Evolutionary conservation across 2,113 vertebrate species (phyloP), one percentile per base, ranked within the genome.

Genomic region (Crotalus horridus): DNA sequence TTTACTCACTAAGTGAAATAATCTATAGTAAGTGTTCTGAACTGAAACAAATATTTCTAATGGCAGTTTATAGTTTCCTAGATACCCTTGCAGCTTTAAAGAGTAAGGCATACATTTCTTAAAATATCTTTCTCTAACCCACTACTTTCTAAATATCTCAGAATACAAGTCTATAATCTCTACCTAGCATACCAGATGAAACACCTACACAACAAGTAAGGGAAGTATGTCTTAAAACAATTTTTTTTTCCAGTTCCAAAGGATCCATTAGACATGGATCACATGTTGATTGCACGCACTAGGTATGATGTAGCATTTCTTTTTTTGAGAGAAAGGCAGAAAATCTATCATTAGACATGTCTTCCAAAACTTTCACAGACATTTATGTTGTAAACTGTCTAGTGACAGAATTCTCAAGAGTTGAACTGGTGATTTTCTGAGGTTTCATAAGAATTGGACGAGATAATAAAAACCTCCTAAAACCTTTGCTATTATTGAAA

Each of bases 1-100:
- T 29, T 81, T 92, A 43, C 93, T 48, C 43, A 93, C 6, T 20
- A 8, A 95, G 93, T 29, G 23, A 55, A 81, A 69, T n/a, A n/a
- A 26, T 51, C 20, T 33, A 48, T 20, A 10, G 6, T 51, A 92
- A 92, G 43, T 33, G 54, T 23, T 33, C 11, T 59, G 21, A 51
- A 53, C 26, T 39, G 48, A 85, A 89, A n/a, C 8, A 81, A 39
- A 51, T 12, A 81, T 11, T 89, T 85, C 26, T 85, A 51, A 85
- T 69, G 53, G n/a, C 55, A 53, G 6, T 48, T 33, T 64, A 56
- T 89, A 69, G 6, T n/a, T 53, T 87, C 39, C 26, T 33, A 69
- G 43, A 11, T 48, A 54, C 8, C 39, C 61, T 91, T 3, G 33
- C 7, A 43, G 46, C 33, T 56, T 46, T 64, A 61, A 90, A 90